A percentile compares a stretch with the other conserved stretches of the same genome.
Evolutionary conservation across 1,140 invertebrate species (phyloP).

Genomic region (Drosophila albomicans): DNA sequence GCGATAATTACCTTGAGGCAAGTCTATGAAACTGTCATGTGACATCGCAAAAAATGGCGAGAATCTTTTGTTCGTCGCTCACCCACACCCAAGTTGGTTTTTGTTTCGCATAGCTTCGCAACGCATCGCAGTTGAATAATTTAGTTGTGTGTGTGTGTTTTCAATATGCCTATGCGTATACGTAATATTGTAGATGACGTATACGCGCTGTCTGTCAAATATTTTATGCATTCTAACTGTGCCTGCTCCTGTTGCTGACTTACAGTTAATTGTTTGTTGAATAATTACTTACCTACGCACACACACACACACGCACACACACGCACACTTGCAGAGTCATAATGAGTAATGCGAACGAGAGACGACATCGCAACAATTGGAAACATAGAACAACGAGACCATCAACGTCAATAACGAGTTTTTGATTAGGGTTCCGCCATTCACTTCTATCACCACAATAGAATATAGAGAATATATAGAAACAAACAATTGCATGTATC

Average conservation of each 20-base stretch:
- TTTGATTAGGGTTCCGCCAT: slow-evolving; percentile 59
- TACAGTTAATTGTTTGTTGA: slow-evolving; percentile 76
- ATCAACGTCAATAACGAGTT: slow-evolving; percentile 68
- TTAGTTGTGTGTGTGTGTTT: background rate
- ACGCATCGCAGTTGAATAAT: slow-evolving; percentile 4
- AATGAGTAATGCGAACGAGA: slow-evolving; percentile 24
- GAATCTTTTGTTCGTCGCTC: no score
- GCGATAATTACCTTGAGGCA: slow-evolving; percentile 28
- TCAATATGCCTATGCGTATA: slow-evolving; percentile 31
- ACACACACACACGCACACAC: slow-evolving; percentile 10
- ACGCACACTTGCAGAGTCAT: background rate
- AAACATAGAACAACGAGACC: slow-evolving; percentile 3
- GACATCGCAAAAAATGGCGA: no score
- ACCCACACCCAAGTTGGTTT: no score
- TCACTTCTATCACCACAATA: slow-evolving; percentile 26
- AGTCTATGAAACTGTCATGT: no score
- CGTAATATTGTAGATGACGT: slow-evolving; percentile 33
- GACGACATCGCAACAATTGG: background rate
- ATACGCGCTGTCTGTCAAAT: slow-evolving; percentile 22
- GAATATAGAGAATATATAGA: slow-evolving; percentile 25
- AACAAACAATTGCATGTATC: background rate
- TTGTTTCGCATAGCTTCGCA: no score
- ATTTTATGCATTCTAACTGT: slow-evolving; percentile 75
- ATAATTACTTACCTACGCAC: slow-evolving; percentile 69
- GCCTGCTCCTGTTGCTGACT: slow-evolving; percentile 38